These are phyloP conservation scores for Calonectris borealis DNA, from an alignment of 2,113 vertebrate genomes.

Conservation along the genomic window DNA sequence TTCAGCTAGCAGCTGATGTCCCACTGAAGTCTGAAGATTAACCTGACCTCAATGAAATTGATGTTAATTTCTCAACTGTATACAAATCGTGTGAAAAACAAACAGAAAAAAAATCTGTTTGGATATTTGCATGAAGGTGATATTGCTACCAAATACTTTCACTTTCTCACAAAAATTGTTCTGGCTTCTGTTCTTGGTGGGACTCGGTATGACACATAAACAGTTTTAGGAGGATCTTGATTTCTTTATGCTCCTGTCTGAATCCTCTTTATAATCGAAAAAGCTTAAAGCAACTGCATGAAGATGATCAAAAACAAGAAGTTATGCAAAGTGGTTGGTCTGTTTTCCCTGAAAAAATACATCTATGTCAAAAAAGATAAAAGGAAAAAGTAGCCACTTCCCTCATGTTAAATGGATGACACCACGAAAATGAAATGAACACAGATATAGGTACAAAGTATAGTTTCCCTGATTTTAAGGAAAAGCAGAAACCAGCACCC, in stretches of 20 bases:
- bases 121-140: not conserved
- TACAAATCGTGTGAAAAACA: not conserved
- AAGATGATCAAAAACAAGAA: not conserved
- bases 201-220: not conserved
- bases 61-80: not conserved
- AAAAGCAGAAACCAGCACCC: not conserved
- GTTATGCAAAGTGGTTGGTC: not conserved
- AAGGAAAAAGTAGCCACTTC: not conserved
- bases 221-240: not conserved
- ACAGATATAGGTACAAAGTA: not conserved
- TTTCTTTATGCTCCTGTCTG: not conserved
- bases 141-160: not conserved
- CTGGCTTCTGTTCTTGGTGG: not conserved
- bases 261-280: not conserved
- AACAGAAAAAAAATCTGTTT: not conserved
- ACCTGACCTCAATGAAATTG: not conserved
- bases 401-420: not conserved
- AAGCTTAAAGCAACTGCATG: not conserved
- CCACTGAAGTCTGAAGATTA: not conserved
- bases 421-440: not conserved
- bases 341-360: not conserved
- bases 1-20: not conserved
- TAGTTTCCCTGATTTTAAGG: not conserved
- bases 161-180: not conserved
- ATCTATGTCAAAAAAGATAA: not conserved